A percentile compares a stretch with the other conserved stretches of the same genome.
phyloP scores from a whole-genome alignment of 1,140 invertebrate genomes.

The Theocolax elegans region DNA sequence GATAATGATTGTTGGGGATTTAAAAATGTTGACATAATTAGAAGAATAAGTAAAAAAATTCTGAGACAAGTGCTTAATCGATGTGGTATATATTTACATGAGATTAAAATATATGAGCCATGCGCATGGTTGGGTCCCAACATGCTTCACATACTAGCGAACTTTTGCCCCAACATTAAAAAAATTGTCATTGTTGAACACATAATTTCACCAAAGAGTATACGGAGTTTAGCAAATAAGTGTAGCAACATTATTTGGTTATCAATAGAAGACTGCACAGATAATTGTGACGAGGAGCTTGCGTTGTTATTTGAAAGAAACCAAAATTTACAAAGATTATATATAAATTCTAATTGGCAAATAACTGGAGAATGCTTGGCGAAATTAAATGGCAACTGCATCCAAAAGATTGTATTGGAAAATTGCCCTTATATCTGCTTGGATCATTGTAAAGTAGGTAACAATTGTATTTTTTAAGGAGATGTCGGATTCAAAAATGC shows the following conservation, averaged over 20 bases:
- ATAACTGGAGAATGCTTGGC: slow-evolving; percentile 22
- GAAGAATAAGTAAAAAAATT: background rate
- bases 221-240: background rate
- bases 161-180: slow-evolving; percentile 16
- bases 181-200: background rate
- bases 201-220: slow-evolving; percentile 2
- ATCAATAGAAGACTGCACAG: background rate
- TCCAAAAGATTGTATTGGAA: slow-evolving; percentile 17
- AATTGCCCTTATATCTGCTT: slow-evolving; percentile 13
- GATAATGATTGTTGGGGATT: slow-evolving; percentile 19
- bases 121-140: background rate
- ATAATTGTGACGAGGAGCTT: slow-evolving; percentile 19
- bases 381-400: background rate
- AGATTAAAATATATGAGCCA: background rate
- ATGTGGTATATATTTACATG: background rate
- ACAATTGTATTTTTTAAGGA: no score
- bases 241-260: background rate
- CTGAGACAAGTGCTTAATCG: slow-evolving; percentile 14
- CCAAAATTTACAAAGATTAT: background rate
- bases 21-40: background rate
- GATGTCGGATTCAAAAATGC: no score
- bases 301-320: slow-evolving; percentile 6
- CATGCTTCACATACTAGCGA: slow-evolving; percentile 2
- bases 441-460: slow-evolving; percentile 12
- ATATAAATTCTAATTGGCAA: background rate